Percentiles rank a stretch among this genome's conserved stretches.
phyloP scores from a whole-genome alignment of 2,888 invertebrate genomes.

The Parapristionchus giblindavisi region DNA sequence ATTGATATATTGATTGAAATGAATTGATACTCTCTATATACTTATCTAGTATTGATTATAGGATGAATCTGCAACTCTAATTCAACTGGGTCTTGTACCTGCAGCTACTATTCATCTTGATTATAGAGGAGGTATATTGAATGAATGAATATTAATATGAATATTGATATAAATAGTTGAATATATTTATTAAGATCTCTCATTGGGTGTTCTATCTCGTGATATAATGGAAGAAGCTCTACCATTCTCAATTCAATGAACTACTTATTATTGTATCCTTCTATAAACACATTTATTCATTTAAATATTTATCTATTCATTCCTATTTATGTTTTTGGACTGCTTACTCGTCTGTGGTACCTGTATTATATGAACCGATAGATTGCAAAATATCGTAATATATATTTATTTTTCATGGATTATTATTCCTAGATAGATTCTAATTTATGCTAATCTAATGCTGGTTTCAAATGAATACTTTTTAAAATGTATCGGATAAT shows the following conservation, averaged over 20 bases:
- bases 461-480: too few relatives aligned
- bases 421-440: too few relatives aligned
- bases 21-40: too few relatives aligned
- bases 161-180: too few relatives aligned
- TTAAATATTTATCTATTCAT: not conserved
- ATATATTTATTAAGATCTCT: conserved; percentile 18
- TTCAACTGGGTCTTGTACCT: conserved; percentile 83
- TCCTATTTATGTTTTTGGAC: too few relatives aligned
- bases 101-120: conserved; percentile 82
- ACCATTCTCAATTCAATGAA: conserved; percentile 30
- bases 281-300: not conserved
- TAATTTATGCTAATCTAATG: too few relatives aligned
- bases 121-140: not conserved
- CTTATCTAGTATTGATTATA: not conserved
- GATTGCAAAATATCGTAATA: too few relatives aligned
- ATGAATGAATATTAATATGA: not conserved
- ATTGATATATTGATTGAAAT: not conserved
- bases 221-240: conserved; percentile 24
- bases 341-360: too few relatives aligned
- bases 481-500: too few relatives aligned
- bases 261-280: not conserved
- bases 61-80: conserved; percentile 80
- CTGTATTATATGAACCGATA: too few relatives aligned
- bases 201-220: not conserved
- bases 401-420: too few relatives aligned